Evolutionary conservation across 2,797 vertebrate species (phyloP).

Genomic region (Sus cebifrons): DNA sequence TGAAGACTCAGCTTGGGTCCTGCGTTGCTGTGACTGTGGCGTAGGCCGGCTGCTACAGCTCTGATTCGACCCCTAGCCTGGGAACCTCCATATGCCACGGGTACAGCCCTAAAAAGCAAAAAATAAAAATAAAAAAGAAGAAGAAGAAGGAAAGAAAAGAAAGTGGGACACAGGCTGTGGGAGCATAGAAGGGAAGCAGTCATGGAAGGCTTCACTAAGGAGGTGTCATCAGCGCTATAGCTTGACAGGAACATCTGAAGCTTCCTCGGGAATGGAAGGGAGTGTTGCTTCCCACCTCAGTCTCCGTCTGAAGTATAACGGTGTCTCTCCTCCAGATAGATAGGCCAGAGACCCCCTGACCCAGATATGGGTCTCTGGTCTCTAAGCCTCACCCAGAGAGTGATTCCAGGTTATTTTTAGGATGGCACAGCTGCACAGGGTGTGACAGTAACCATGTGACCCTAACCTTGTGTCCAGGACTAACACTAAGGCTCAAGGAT

Average conservation of each 20-base stretch:
- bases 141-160: neutral
- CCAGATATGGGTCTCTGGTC: neutral
- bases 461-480: conserved; percentile 37
- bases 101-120: too few relatives aligned
- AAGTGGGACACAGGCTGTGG: neutral
- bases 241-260: neutral
- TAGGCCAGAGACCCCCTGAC: conserved; percentile 46
- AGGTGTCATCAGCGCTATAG: neutral
- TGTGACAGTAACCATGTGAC: conserved; percentile 29
- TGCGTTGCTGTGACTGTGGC: too few relatives aligned
- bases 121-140: too few relatives aligned
- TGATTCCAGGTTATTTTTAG: conserved; percentile 81
- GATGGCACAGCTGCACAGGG: neutral
- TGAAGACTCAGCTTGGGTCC: too few relatives aligned
- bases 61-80: too few relatives aligned
- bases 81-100: too few relatives aligned
- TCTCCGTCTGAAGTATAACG: neutral
- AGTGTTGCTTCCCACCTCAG: neutral
- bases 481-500: conserved; percentile 10
- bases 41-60: too few relatives aligned
- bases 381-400: conserved; percentile 14
- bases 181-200: neutral
- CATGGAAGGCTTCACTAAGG: neutral
- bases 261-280: neutral
- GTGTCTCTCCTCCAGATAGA: neutral